Percentiles rank a stretch among this genome's conserved stretches.
These are phyloP conservation scores for Tragopan temminckii DNA, from an alignment of 2,797 vertebrate species.

Conservation along the genomic window DNA sequence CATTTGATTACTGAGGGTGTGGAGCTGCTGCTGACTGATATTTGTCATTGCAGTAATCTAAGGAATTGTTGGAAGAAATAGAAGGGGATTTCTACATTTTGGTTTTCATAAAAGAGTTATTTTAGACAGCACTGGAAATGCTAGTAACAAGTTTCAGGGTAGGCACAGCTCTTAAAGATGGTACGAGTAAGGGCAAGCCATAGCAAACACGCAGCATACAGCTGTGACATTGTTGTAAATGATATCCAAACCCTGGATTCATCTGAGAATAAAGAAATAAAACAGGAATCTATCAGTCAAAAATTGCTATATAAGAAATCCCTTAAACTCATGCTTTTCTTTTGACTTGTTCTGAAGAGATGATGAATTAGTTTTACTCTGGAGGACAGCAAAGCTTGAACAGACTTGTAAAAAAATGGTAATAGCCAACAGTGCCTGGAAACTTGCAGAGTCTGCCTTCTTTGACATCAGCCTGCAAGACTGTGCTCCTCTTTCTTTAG, in stretches of 20 bases:
- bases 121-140: background rate
- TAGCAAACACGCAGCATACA: background rate
- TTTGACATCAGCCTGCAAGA: accelerated
- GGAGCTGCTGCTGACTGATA: background rate
- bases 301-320: background rate
- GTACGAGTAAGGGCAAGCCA: constrained; percentile 13
- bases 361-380: background rate
- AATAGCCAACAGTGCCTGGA: background rate
- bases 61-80: constrained; percentile 2
- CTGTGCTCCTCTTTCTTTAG: background rate
- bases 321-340: background rate
- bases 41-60: background rate
- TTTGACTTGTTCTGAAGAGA: background rate
- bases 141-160: background rate
- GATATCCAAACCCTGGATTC: background rate
- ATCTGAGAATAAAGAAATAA: constrained; percentile 24
- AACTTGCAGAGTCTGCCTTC: background rate
- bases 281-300: background rate
- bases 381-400: background rate
- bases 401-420: background rate
- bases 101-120: background rate
- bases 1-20: background rate
- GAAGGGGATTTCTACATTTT: background rate
- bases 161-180: background rate
- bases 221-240: background rate